Evolutionary conservation across 2,888 invertebrate species (phyloP).

Genomic region (Epinotia ramella): DNA sequence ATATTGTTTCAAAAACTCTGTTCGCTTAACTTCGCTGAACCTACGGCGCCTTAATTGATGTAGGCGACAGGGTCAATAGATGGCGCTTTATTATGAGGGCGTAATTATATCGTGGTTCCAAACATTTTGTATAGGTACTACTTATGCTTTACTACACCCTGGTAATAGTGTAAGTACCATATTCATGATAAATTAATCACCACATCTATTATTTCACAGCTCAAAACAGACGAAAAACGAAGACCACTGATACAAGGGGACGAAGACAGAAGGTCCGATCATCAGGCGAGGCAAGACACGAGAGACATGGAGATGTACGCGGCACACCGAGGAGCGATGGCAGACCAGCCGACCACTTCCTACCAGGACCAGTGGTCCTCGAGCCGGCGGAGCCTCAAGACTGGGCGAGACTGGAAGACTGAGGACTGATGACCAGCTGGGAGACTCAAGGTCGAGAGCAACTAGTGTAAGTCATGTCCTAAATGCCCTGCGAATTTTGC

Average conservation of each 20-base stretch:
- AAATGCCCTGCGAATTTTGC: slow-evolving; percentile 19
- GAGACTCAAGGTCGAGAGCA: slow-evolving; percentile 1
- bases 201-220: not conserved
- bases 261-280: not conserved
- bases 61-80: too few relatives aligned
- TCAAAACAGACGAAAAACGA: not conserved
- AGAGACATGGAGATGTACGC: not conserved
- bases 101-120: too few relatives aligned
- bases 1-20: too few relatives aligned
- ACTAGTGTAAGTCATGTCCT: slow-evolving; percentile 10
- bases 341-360: not conserved
- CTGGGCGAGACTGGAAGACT: not conserved
- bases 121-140: too few relatives aligned
- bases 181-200: slow-evolving; percentile 1
- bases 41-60: too few relatives aligned
- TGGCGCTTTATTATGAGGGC: too few relatives aligned
- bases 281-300: not conserved
- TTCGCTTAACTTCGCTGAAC: too few relatives aligned
- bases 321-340: not conserved
- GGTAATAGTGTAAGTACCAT: too few relatives aligned
- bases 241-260: not conserved
- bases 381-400: not conserved
- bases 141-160: too few relatives aligned
- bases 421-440: not conserved
- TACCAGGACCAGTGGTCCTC: not conserved